These are phyloP conservation scores for Noctuana brunneofusca DNA, from an alignment of 2,888 invertebrate genomes.

Conservation along the genomic window DNA sequence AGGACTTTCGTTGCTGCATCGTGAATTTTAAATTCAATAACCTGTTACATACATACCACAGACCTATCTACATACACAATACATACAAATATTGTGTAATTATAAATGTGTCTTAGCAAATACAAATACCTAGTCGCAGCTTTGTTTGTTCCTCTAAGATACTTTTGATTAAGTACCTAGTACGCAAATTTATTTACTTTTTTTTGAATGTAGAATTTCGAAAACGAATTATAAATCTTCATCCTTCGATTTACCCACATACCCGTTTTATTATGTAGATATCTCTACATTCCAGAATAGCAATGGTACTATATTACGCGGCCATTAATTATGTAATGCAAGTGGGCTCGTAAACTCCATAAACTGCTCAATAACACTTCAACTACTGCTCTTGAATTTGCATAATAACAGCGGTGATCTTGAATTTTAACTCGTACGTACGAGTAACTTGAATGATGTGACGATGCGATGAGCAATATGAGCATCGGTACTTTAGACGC, in stretches of 20 bases:
- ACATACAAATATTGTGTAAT: too few species aligned
- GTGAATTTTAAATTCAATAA: not conserved
- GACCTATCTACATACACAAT: not conserved
- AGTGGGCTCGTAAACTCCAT: slow-evolving; percentile 12
- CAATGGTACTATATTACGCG: not conserved
- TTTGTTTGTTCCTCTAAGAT: too few species aligned
- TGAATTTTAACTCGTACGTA: slow-evolving; percentile 11
- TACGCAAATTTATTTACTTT: too few species aligned
- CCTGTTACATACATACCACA: not conserved
- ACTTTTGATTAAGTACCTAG: too few species aligned
- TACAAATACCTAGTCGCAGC: too few species aligned
- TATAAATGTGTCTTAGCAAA: too few species aligned
- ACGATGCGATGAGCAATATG: too few species aligned
- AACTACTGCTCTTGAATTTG: slow-evolving; percentile 23
- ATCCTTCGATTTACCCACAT: not conserved
- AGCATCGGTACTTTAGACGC: too few species aligned
- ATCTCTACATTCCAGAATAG: not conserved
- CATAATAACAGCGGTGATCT: slow-evolving; percentile 26
- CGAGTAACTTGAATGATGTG: not conserved
- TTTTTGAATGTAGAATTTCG: too few species aligned
- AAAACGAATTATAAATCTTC: not conserved
- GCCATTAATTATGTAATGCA: slow-evolving; percentile 17
- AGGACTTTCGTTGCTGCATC: slow-evolving; percentile 10
- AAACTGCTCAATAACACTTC: slow-evolving; percentile 16
- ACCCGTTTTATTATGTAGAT: not conserved